A percentile compares a stretch with the other conserved stretches of the same genome.
phyloP scores from a whole-genome alignment of 2,113 vertebrate genomes.

The Sardina pilchardus region DNA sequence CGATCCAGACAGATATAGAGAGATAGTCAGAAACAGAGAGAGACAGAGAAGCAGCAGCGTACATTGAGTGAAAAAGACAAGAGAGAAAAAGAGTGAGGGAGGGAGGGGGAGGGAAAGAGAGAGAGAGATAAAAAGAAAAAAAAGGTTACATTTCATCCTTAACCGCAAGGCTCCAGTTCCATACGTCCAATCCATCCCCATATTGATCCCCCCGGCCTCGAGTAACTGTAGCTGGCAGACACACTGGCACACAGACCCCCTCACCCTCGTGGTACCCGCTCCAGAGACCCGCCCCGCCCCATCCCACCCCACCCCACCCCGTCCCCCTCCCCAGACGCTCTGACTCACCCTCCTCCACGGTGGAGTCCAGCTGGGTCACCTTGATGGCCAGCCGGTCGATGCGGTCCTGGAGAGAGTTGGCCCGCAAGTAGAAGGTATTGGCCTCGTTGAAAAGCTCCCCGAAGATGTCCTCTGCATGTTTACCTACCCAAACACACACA shows the following conservation, averaged over 20 bases:
- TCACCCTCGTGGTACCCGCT: neutral
- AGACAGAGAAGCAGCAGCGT: slow-evolving; percentile 12
- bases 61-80: neutral
- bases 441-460: slow-evolving; percentile 97
- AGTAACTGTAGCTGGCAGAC: neutral
- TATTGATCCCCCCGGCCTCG: neutral
- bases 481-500: slow-evolving; percentile 73
- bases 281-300: neutral
- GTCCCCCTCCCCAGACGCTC: slow-evolving; percentile 38
- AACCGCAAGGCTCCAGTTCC: slow-evolving; percentile 9
- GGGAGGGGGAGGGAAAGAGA: neutral
- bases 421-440: slow-evolving; percentile 94
- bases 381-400: slow-evolving; percentile 97
- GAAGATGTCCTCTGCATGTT: slow-evolving; percentile 98
- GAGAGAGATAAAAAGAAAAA: neutral
- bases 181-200: neutral
- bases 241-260: slow-evolving; percentile 3
- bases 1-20: neutral
- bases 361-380: slow-evolving; percentile 98
- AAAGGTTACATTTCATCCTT: slow-evolving; percentile 6
- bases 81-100: neutral
- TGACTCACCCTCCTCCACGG: slow-evolving; percentile 95
- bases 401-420: slow-evolving; percentile 96
- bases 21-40: slow-evolving; percentile 21
- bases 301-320: neutral